A percentile compares a stretch with the other conserved stretches of the same genome.
phyloP scores from a whole-genome alignment of 2,113 vertebrate genomes.

The Prochilodus magdalenae region DNA sequence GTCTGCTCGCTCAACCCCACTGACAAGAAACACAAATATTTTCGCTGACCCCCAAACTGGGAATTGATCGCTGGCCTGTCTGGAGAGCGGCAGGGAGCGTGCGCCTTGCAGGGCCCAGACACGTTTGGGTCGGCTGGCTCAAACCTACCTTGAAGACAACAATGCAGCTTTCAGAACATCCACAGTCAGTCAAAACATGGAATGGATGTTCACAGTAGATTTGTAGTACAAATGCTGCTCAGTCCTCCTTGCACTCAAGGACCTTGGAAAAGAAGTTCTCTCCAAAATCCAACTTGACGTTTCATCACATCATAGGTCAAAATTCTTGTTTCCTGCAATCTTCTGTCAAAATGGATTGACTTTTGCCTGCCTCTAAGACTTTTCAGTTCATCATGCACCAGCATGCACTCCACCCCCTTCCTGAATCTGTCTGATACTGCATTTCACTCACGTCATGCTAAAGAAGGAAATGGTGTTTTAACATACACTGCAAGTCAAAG shows the following conservation, averaged over 20 bases:
- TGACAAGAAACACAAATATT: conserved; percentile 49
- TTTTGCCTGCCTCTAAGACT: too few relatives aligned
- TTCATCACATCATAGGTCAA: too few relatives aligned
- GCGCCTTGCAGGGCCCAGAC: neutral
- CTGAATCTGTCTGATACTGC: too few relatives aligned
- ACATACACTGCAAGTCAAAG: too few relatives aligned
- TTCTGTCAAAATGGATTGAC: too few relatives aligned
- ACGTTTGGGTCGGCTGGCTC: conserved; percentile 2
- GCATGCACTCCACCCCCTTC: too few relatives aligned
- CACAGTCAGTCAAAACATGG: neutral
- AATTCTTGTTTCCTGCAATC: too few relatives aligned
- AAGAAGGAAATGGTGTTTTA: too few relatives aligned
- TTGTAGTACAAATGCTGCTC: neutral
- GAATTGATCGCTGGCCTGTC: conserved; percentile 38
- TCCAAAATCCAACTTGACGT: too few relatives aligned
- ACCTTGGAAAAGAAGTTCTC: neutral
- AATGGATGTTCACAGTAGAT: neutral
- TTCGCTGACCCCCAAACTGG: conserved; percentile 43
- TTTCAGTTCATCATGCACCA: too few relatives aligned
- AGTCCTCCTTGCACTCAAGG: neutral
- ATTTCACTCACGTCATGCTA: too few relatives aligned
- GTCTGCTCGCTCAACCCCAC: conserved; percentile 30
- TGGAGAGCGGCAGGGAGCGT: neutral
- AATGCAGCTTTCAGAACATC: neutral
- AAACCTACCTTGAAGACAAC: neutral